phyloP scores from a whole-genome alignment of 2,888 invertebrate species.

The Stenodema calcarata region DNA sequence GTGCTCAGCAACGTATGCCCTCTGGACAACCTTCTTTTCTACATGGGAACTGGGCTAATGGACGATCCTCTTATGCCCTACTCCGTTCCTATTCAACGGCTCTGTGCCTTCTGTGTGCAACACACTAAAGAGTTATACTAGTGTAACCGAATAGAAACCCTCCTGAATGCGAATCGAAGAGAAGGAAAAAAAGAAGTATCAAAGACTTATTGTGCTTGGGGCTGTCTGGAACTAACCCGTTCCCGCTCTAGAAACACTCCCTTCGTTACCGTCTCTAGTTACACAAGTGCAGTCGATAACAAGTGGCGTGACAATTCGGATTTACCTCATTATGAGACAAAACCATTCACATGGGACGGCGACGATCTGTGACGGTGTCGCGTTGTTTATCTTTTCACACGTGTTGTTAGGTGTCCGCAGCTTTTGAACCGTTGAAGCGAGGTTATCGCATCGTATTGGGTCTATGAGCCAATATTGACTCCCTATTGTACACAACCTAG shows the following conservation, averaged over 20 bases:
- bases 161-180: not conserved
- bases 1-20: not conserved
- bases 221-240: slow-evolving; percentile 16
- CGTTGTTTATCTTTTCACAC: not conserved
- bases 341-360: not conserved
- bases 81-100: not conserved
- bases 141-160: not conserved
- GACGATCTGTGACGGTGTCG: not conserved
- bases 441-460: too few relatives aligned
- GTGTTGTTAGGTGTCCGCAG: not conserved
- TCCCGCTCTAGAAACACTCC: slow-evolving; percentile 13
- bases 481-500: too few relatives aligned
- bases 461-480: too few relatives aligned
- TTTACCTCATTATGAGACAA: not conserved
- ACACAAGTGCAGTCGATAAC: not conserved
- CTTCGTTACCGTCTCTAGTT: slow-evolving; percentile 3
- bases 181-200: not conserved
- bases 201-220: not conserved
- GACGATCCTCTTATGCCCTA: not conserved
- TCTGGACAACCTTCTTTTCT: not conserved
- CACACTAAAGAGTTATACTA: not conserved
- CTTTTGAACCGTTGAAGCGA: not conserved
- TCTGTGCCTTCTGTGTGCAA: not conserved
- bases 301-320: not conserved
- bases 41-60: not conserved